Conservation (phyloP, 2,797 vertebrate genomes). For the Lutjanus campechanus region DNA sequence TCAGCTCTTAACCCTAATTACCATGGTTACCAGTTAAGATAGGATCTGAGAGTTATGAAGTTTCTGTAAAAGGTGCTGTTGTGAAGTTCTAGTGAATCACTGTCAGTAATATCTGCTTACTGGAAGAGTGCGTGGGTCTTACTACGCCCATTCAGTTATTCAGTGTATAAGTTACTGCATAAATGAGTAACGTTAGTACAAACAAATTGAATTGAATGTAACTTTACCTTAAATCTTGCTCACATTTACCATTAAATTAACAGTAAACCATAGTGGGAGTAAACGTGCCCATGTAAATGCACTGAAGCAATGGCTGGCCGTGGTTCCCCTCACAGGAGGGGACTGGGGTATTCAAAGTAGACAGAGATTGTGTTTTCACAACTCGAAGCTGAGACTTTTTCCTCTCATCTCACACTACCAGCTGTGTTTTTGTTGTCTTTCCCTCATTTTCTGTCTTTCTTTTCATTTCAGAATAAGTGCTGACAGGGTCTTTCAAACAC, state of each 20-base stretch:
- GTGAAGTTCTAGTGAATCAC: constrained; percentile 25
- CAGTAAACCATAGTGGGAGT: constrained; percentile 1
- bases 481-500: constrained; percentile 69
- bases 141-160: neutral
- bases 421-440: constrained; percentile 81
- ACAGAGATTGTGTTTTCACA: constrained; percentile 66
- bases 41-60: too few relatives aligned
- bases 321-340: constrained; percentile 46
- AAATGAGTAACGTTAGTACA: neutral
- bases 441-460: constrained; percentile 53
- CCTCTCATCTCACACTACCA: constrained; percentile 70
- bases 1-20: too few relatives aligned
- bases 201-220: neutral
- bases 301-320: constrained; percentile 16
- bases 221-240: neutral
- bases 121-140: constrained; percentile 19
- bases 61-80: neutral
- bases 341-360: constrained; percentile 50
- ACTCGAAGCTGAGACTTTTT: constrained; percentile 47
- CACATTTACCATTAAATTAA: constrained; percentile 1
- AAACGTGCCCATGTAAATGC: neutral
- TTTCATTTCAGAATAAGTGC: constrained; percentile 64
- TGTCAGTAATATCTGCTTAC: constrained; percentile 1
- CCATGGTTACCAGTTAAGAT: too few relatives aligned
- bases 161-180: neutral